A percentile compares a stretch with the other conserved stretches of the same genome.
These are phyloP conservation scores for Agriopis aurantiaria DNA, from an alignment of 2,888 invertebrate genomes.

Conservation along the genomic window DNA sequence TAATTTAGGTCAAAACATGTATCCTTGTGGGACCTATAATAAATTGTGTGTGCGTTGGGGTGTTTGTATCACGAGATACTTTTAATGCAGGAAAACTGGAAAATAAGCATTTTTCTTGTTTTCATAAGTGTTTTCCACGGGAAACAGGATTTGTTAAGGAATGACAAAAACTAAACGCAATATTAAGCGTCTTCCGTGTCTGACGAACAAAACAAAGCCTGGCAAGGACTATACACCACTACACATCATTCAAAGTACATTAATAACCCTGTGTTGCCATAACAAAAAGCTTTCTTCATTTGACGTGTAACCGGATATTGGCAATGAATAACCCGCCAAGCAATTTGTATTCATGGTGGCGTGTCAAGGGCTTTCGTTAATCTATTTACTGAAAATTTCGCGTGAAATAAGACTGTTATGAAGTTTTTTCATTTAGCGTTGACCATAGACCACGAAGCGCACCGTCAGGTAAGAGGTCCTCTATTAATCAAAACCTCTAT, in stretches of 20 bases:
- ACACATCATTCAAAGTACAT: constrained; percentile 2
- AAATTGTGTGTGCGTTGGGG: too few species aligned
- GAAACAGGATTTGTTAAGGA: too few species aligned
- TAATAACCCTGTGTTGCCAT: constrained; percentile 18
- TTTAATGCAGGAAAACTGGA: too few species aligned
- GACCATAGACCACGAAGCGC: too few species aligned
- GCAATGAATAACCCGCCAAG: constrained; percentile 22
- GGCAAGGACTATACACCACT: neutral
- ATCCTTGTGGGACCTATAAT: neutral
- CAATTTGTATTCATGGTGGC: constrained; percentile 30
- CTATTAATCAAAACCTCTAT: too few species aligned
- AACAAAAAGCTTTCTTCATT: constrained; percentile 21
- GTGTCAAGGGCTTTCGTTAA: constrained; percentile 31
- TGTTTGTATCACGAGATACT: neutral
- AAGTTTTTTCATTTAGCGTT: neutral
- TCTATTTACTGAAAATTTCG: constrained; percentile 20
- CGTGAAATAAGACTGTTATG: constrained; percentile 13
- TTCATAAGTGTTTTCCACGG: too few species aligned
- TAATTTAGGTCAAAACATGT: neutral
- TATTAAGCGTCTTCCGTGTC: too few species aligned
- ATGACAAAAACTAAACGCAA: too few species aligned
- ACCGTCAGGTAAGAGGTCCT: too few species aligned
- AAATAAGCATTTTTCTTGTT: too few species aligned
- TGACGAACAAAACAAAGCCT: too few species aligned
- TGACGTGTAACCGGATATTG: constrained; percentile 34